Evolutionary conservation across 2,113 vertebrate species (phyloP), one percentile per base, ranked within the genome.

Genomic region (Eubucco bourcierii): DNA sequence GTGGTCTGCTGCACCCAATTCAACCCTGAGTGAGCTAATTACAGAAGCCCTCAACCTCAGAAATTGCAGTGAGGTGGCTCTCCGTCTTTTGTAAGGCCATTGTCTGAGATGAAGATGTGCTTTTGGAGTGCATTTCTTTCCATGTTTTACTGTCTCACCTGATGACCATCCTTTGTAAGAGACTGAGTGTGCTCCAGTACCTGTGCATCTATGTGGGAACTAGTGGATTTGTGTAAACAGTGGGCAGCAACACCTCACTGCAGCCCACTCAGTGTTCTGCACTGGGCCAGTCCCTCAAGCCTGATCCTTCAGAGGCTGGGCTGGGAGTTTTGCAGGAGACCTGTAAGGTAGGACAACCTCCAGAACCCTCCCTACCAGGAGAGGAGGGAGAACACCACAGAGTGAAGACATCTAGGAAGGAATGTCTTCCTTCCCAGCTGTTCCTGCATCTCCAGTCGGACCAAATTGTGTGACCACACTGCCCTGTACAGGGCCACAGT

Each of bases 251-350:
- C 19, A 10, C 4, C 12, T 12, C 27, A 10, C 39, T 78, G 61
- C 52, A 90, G 31, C 8, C 31, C 29, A n/a, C 61, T 46, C 1
- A 4, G 33, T 19, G 33, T 23, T 18, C 17, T 1, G 4, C 20
- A 4, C 11, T 12, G 34, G 12, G 44, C 8, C 33, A 14, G 16
- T n/a, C 21, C 58, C 34, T 58, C 15, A 24, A 28, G 46, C 28
- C 33, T 29, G 13, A 18, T 65, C 46, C 33, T n/a, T 33, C 19
- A 2, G 0, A 53, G 59, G 21, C 20, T 14, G 47, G 87, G 25
- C 46, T 6, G 13, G 31, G 37, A 64, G 29, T 2, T 60, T 25
- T 8, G 10, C 31, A 18, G 0, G 0, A 66, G 21, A 56, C 20
- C 70, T 31, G 25, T 0, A 2, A 71, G 7, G 34, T 34, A 25